Percentiles rank a stretch among this genome's conserved stretches.
Evolutionary conservation across 2,113 vertebrate species (phyloP).

Genomic region (Ploceus nigricollis): DNA sequence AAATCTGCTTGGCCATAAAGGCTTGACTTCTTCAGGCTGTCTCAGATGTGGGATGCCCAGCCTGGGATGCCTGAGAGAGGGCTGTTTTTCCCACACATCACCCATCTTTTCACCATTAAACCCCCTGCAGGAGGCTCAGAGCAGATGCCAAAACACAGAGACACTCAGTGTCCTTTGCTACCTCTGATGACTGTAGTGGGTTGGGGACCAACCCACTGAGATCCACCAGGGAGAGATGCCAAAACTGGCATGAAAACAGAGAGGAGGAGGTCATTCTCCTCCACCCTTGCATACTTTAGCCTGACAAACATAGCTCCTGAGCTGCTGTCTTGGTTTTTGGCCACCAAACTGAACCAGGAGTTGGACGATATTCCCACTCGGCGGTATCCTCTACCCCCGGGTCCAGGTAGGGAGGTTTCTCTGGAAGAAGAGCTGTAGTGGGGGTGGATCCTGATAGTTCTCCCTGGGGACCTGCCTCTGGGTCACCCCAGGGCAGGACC

Average conservation of each 20-base stretch:
- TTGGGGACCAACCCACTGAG: not conserved
- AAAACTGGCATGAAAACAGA: not conserved
- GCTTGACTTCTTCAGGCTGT: not conserved
- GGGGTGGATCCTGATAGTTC: not conserved
- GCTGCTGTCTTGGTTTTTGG: not conserved
- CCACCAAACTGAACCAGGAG: not conserved
- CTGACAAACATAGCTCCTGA: not conserved
- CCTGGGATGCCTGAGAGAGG: fast-evolving
- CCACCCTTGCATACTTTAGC: not conserved
- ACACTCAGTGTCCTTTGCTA: not conserved
- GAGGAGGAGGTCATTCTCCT: not conserved
- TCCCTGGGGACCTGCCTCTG: not conserved
- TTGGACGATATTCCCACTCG: not conserved
- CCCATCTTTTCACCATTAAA: not conserved
- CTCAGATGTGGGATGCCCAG: not conserved
- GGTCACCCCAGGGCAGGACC: not conserved
- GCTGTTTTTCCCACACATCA: not conserved
- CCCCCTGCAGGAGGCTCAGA: not conserved
- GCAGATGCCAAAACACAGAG: not conserved
- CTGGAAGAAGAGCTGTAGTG: not conserved
- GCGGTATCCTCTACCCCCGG: not conserved
- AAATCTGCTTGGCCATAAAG: not conserved
- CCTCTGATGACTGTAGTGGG: not conserved
- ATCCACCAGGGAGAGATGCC: not conserved
- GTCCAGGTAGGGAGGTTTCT: not conserved